These are phyloP conservation scores for Alligator mississippiensis DNA, from an alignment of 2,113 vertebrate genomes.

Conservation along the genomic window DNA sequence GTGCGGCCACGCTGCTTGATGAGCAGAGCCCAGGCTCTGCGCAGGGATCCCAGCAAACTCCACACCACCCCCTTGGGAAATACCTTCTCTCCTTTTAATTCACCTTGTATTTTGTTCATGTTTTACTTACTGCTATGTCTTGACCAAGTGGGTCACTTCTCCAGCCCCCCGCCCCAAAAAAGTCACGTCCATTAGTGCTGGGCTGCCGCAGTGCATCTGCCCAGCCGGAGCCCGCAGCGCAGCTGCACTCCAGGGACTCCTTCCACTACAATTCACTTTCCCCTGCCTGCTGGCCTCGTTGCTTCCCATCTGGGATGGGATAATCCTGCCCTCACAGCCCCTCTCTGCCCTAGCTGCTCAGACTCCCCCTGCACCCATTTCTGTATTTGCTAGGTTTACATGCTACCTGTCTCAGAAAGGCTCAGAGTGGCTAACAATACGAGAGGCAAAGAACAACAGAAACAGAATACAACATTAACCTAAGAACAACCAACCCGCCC, in stretches of 20 bases:
- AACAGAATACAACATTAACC: no score
- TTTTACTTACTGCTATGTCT: background rate
- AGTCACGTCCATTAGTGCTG: background rate
- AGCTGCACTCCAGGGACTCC: background rate
- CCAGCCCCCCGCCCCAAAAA: background rate
- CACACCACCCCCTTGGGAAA: background rate
- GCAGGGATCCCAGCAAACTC: background rate
- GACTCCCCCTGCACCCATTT: background rate
- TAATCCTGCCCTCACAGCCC: background rate
- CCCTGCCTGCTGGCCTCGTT: background rate
- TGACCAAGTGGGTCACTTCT: background rate
- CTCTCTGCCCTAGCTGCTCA: background rate
- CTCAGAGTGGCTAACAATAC: no score
- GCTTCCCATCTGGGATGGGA: fast-evolving
- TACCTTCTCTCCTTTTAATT: background rate
- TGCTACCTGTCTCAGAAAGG: no score
- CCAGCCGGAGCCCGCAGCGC: background rate
- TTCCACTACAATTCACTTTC: fast-evolving
- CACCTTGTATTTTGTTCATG: background rate
- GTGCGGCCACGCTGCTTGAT: fast-evolving
- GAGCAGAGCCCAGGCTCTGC: fast-evolving
- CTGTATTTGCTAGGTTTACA: no score
- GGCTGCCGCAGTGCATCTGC: background rate
- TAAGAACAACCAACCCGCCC: no score
- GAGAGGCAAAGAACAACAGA: no score